Evolutionary conservation across 2,888 invertebrate species (phyloP), one percentile per base, ranked within the genome.

Genomic region (Papilio elwesi): DNA sequence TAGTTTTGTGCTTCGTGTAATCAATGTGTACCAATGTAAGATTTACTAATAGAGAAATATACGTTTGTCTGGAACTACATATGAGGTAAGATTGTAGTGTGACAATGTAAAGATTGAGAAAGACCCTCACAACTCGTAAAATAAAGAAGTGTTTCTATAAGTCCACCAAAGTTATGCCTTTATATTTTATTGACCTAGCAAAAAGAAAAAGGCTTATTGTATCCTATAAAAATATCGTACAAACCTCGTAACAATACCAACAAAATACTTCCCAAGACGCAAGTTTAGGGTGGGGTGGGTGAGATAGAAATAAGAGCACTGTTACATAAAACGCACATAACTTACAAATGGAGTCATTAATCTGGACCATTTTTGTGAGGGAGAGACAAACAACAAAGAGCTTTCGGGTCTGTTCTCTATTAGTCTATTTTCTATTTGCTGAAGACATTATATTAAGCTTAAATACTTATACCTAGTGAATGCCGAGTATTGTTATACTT

Each of bases 281-380:
- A 15, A 16, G 15, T 16, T 47, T 8, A 43, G 43, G 1, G 38
- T 8, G 13, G n/a, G 13, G n/a, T n/a, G n/a, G n/a, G n/a, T n/a
- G n/a, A 57, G 6, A 65, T 70, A 55, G 65, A 70, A 70, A 70
- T 57, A 55, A 70, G 49, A 57, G 55, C 16, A 49, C 12, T 38
- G 57, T 10, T 63, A 63, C 38, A 68, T 63, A 68, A 68, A 73
- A 67, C 64, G 16, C 26, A 68, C 55, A 64, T 73, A 68, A 68
- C 55, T 64, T 64, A 73, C 72, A 68, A 68, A 72, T 72, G 67
- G 71, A 38, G 36, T 53, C 68, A 68, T 72, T 62, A 72, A 72
- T 72, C 68, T 52, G 48, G 8, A 52, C 62, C 38, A 49, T 72
- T 72, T 67, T 63, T 52, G 62, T 62, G 43, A 53, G 63, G 43